Evolutionary conservation across 1,140 invertebrate species (phyloP).

Genomic region (Drosophila kohkoa): DNA sequence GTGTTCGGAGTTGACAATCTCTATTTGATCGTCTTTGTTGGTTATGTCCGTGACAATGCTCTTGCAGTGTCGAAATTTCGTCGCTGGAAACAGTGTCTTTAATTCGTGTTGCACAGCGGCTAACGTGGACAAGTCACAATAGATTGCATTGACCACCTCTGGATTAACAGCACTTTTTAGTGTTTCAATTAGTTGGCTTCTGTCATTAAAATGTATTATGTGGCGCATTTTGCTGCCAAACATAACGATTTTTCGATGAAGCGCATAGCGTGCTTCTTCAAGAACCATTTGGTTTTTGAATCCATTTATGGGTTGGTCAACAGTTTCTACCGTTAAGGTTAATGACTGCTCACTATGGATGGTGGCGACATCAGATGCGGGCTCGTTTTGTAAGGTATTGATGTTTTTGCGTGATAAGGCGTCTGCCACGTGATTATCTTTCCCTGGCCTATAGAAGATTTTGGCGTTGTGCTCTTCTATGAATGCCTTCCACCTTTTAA

Average conservation of each 20-base stretch:
- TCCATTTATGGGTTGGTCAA: slow-evolving; percentile 12
- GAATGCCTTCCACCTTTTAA: too few species aligned
- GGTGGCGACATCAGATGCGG: slow-evolving; percentile 57
- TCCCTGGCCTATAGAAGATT: too few species aligned
- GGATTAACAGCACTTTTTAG: background rate
- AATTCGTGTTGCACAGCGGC: background rate
- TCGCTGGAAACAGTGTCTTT: background rate
- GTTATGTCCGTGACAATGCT: background rate
- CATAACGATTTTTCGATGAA: background rate
- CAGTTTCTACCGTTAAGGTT: slow-evolving; percentile 5
- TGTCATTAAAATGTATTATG: slow-evolving; percentile 5
- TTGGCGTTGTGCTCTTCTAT: background rate
- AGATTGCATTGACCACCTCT: slow-evolving; percentile 1
- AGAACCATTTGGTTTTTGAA: slow-evolving; percentile 26
- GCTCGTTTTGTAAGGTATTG: slow-evolving; percentile 29
- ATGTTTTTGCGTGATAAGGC: background rate
- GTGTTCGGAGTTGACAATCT: background rate
- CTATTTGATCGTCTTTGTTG: background rate
- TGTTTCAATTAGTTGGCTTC: background rate
- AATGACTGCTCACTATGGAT: slow-evolving; percentile 11
- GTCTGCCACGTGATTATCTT: background rate
- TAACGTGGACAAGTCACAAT: background rate
- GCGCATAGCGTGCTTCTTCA: slow-evolving; percentile 4
- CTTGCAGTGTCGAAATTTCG: background rate
- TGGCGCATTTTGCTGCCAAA: slow-evolving; percentile 25